Evolutionary conservation across 2,888 invertebrate genomes (phyloP), one percentile per base, ranked within the genome.

Genomic region (Polymixis flavicincta): DNA sequence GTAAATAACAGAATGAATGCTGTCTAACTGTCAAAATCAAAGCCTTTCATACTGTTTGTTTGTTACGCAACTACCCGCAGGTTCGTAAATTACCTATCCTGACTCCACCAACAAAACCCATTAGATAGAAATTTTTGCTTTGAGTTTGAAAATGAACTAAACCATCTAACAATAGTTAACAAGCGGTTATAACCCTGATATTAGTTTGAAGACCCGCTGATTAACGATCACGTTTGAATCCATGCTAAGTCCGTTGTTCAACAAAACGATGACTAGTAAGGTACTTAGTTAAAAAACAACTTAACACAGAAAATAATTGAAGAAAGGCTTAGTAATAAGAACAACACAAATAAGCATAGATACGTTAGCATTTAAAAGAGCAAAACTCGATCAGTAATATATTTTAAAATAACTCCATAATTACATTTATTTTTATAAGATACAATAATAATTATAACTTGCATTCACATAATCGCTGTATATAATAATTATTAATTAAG

Each of bases 151-250:
- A 54, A 48, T 42, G 0, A 28, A 65, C 37, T 42, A 69, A 75
- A 25, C n/a, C 8, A 8, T 79, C n/a, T 54, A 52, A 66, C 65
- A 37, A 54, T 37, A 25, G 14, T 17, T 84, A 76, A 82, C 45
- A 11, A 72, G 25, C 60, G 52, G 48, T 69, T 67, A 22, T 6
- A 48, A 13, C 13, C 13, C 70, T 60, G 63, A 45, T 32, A 81
- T 84, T 72, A 84, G 57, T 65, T 28, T 5, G 37, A 70, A 54
- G 25, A 71, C 42, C 32, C n/a, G 57, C 14, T 59, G 25, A 72
- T 81, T 81, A 66, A 64, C 57, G 19, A 67, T 81, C 72, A 80
- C 72, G 82, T 84, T 84, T 55, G 9, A 8, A 8, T 3, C 4
- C 69, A 72, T 55, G 45, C 32, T n/a, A 17, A 19, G 11, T 54